Evolutionary conservation across 2,113 vertebrate genomes (phyloP).

Genomic region (Mesitornis unicolor): DNA sequence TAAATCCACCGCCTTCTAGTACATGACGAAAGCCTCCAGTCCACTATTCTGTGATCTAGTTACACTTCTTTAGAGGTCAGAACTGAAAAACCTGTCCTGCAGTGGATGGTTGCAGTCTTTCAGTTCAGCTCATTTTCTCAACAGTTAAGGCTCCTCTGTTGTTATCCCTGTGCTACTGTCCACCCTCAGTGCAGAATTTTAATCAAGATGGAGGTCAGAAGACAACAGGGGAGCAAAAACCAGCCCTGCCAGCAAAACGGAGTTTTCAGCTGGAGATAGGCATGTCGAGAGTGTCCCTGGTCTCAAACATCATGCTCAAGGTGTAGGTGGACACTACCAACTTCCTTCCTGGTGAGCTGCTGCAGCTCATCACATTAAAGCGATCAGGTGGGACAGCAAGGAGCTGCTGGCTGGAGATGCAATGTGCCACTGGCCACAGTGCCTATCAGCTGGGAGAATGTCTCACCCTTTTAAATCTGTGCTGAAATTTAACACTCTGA

Average conservation of each 20-base stretch:
- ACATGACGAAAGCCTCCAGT: not conserved
- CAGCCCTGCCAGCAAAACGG: not conserved
- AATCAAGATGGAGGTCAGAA: constrained; percentile 4
- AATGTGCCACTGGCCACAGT: accelerated
- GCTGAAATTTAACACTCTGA: not conserved
- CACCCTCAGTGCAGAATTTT: not conserved
- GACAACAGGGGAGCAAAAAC: not conserved
- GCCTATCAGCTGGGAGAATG: not conserved
- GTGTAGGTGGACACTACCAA: not conserved
- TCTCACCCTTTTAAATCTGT: not conserved
- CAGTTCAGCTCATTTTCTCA: not conserved
- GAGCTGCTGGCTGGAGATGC: not conserved
- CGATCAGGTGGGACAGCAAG: not conserved
- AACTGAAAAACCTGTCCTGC: not conserved
- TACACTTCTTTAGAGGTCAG: not conserved
- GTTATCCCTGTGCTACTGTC: not conserved
- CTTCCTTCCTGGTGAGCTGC: not conserved
- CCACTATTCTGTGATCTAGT: not conserved
- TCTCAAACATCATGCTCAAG: not conserved
- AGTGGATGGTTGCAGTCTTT: not conserved
- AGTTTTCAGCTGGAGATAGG: not conserved
- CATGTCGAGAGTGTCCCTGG: not conserved
- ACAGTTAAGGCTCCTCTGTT: not conserved
- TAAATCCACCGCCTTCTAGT: not conserved
- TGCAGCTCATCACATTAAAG: not conserved